phyloP scores from a whole-genome alignment of 2,113 vertebrate species.

The Pavo muticus region DNA sequence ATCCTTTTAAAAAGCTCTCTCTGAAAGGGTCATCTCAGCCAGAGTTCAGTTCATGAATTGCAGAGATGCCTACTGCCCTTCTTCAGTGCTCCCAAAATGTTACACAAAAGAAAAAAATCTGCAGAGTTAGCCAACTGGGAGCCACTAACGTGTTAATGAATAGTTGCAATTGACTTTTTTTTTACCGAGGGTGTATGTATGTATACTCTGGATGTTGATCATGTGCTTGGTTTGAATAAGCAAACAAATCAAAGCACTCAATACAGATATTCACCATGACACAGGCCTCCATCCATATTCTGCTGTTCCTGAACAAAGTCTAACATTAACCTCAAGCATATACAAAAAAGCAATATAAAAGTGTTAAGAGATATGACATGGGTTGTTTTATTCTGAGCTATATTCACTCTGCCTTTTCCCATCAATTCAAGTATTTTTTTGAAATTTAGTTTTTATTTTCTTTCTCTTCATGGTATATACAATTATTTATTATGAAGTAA shows the following conservation, averaged over 20 bases:
- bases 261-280: background rate
- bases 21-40: background rate
- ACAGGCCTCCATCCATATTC: background rate
- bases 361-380: background rate
- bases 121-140: background rate
- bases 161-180: background rate
- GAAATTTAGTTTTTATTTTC: background rate
- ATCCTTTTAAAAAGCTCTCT: background rate
- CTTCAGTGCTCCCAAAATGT: background rate
- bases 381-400: background rate
- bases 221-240: background rate
- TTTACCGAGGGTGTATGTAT: background rate
- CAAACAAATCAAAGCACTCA: background rate
- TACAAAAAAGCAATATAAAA: background rate
- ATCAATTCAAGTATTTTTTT: background rate
- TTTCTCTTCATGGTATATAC: background rate
- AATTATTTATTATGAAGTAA: constrained; percentile 2
- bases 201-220: background rate
- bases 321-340: background rate
- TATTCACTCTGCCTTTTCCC: background rate
- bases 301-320: background rate
- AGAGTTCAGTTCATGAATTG: background rate
- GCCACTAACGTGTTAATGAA: background rate
- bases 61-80: background rate
- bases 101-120: background rate